Evolutionary conservation across 2,113 vertebrate species (phyloP).

Genomic region (Nothobranchius furzeri): DNA sequence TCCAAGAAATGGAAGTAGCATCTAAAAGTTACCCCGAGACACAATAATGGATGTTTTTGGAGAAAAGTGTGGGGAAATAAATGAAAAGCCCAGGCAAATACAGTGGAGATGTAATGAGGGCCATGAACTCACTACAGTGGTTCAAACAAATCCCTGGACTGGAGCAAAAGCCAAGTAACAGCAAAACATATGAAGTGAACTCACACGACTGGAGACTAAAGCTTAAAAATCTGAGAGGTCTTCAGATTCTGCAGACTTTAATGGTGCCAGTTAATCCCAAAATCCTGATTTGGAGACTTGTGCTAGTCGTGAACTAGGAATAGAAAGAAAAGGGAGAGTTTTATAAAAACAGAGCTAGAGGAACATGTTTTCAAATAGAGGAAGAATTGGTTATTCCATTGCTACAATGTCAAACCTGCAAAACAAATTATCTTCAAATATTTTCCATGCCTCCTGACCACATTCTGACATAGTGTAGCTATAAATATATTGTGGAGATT

Average conservation of each 20-base stretch:
- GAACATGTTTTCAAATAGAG: too few species aligned
- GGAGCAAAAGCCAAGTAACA: neutral
- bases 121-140: neutral
- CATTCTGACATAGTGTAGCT: too few species aligned
- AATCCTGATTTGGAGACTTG: neutral
- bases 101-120: neutral
- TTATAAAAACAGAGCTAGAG: neutral
- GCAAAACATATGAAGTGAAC: neutral
- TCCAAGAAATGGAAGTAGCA: slow-evolving; percentile 18
- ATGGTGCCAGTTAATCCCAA: neutral
- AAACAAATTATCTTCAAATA: too few species aligned
- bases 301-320: neutral
- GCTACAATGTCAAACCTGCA: too few species aligned
- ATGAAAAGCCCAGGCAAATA: neutral
- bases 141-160: neutral
- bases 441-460: too few species aligned
- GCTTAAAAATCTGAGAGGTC: neutral
- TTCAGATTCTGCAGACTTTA: neutral
- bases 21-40: slow-evolving; percentile 7
- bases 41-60: slow-evolving; percentile 4
- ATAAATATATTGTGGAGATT: too few species aligned
- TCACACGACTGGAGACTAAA: neutral
- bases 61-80: neutral
- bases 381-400: too few species aligned
- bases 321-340: neutral